phyloP scores from a whole-genome alignment of 2,797 vertebrate species.

The Erithacus rubecula region DNA sequence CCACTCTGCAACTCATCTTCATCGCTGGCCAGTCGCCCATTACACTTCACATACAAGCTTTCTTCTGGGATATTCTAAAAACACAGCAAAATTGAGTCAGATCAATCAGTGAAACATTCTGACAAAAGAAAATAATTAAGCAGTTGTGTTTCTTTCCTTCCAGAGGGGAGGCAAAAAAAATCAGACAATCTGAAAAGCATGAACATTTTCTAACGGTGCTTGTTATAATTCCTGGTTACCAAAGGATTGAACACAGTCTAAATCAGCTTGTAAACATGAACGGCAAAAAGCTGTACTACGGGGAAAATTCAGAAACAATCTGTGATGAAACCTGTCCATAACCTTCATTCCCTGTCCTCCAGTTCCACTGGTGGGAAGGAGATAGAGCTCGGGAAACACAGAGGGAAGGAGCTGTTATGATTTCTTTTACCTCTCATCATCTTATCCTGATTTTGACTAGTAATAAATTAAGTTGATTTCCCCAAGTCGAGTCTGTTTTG shows the following conservation, averaged over 20 bases:
- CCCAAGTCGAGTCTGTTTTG: not conserved
- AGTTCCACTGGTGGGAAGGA: not conserved
- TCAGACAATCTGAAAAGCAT: not conserved
- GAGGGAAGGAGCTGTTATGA: not conserved
- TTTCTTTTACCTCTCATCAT: not conserved
- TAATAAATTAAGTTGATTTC: not conserved
- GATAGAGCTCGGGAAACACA: rapidly evolving
- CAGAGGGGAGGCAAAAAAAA: not conserved
- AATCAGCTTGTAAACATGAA: not conserved
- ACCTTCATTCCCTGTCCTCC: not conserved
- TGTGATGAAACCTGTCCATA: not conserved
- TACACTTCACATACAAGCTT: constrained; percentile 83
- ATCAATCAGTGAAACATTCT: rapidly evolving
- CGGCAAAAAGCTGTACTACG: rapidly evolving
- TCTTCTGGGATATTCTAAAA: constrained; percentile 72
- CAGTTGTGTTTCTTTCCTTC: not conserved
- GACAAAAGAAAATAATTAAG: not conserved
- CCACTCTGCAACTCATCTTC: constrained; percentile 78
- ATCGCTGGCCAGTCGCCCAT: constrained; percentile 65
- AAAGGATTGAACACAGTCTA: not conserved
- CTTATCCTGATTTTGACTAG: not conserved
- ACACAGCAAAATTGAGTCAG: not conserved
- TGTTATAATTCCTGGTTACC: not conserved
- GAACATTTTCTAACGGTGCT: rapidly evolving
- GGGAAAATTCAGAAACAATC: not conserved